phyloP scores from a whole-genome alignment of 2,797 vertebrate species.

The Sebastes kiyomatsui region DNA sequence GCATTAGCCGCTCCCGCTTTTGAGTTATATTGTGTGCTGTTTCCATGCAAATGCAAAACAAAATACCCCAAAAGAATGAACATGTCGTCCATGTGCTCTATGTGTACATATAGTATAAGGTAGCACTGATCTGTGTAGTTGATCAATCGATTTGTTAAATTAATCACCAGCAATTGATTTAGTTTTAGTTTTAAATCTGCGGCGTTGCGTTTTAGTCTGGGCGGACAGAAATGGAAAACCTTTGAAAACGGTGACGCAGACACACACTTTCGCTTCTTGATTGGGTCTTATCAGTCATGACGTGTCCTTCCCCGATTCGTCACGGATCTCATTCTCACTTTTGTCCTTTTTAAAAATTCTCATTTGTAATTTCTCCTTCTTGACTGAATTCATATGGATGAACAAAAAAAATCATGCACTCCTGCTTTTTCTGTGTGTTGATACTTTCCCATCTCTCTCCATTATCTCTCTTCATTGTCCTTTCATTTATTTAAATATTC shows the following conservation, averaged over 20 bases:
- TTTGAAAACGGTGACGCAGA: neutral
- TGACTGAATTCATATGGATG: neutral
- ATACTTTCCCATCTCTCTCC: slow-evolving; percentile 1
- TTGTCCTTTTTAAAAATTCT: neutral
- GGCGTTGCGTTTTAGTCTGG: too few relatives aligned
- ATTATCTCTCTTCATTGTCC: slow-evolving; percentile 20
- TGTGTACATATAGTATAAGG: neutral
- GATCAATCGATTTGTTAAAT: neutral
- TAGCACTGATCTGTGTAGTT: too few relatives aligned
- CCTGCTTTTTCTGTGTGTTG: slow-evolving; percentile 2
- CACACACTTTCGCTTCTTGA: too few relatives aligned
- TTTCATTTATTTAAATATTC: slow-evolving; percentile 52
- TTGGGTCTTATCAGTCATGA: too few relatives aligned
- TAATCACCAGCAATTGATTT: neutral
- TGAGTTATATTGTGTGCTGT: slow-evolving; percentile 1
- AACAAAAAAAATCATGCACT: neutral
- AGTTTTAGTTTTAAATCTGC: neutral
- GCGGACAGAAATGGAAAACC: too few relatives aligned
- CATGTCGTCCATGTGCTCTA: neutral
- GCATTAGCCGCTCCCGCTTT: slow-evolving; percentile 23
- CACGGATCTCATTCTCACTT: neutral
- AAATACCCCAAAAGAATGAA: neutral
- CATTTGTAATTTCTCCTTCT: neutral
- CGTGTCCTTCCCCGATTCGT: too few relatives aligned
- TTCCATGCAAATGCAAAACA: slow-evolving; percentile 23